Evolutionary conservation across 2,797 vertebrate genomes (phyloP).

Genomic region (Sarcoramphus papa): DNA sequence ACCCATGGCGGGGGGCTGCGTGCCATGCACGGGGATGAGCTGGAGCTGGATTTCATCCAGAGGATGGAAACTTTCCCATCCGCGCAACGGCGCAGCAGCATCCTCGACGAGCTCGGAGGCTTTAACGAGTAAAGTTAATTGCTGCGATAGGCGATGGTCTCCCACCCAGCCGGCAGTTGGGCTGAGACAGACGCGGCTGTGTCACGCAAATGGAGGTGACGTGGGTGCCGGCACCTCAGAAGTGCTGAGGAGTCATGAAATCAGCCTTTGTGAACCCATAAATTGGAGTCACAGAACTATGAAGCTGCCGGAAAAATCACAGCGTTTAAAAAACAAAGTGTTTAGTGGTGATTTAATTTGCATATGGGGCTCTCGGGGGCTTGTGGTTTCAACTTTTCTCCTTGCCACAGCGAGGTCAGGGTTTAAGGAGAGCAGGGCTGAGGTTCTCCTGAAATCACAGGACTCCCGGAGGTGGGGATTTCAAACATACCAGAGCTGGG

Average conservation of each 20-base stretch:
- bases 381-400: background rate
- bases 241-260: background rate
- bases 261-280: background rate
- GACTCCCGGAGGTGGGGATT: background rate
- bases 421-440: background rate
- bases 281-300: background rate
- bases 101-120: background rate
- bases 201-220: background rate
- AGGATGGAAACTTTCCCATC: background rate
- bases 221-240: background rate
- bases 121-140: background rate
- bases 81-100: background rate
- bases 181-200: background rate
- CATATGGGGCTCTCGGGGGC: background rate
- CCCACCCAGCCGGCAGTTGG: background rate
- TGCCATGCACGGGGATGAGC: background rate
- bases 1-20: background rate
- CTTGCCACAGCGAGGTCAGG: background rate
- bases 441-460: background rate
- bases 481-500: background rate
- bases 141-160: background rate
- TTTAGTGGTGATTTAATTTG: constrained; percentile 28
- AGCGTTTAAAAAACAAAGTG: background rate
- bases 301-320: background rate
- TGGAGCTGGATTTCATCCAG: background rate